Conservation (phyloP, 2,113 vertebrate species). For the Malurus melanocephalus region DNA sequence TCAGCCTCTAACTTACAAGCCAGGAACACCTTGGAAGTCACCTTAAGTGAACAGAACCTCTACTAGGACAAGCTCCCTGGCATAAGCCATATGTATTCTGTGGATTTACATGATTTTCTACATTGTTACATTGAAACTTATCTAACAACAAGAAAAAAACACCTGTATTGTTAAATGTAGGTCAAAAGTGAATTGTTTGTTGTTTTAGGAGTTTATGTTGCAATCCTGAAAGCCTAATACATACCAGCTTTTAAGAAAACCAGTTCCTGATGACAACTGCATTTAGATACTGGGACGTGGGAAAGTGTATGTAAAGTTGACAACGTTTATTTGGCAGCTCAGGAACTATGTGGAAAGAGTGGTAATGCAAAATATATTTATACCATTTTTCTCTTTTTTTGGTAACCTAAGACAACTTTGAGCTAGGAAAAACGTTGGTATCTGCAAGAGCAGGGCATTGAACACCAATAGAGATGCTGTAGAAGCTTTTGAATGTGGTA, state of each 20-base stretch:
- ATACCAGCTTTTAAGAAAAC: conserved; percentile 6
- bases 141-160: background rate
- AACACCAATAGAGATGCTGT: background rate
- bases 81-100: background rate
- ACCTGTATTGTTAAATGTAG: background rate
- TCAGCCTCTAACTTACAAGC: background rate
- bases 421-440: background rate
- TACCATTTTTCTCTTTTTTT: background rate
- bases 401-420: background rate
- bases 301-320: background rate
- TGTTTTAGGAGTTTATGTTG: background rate
- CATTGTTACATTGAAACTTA: conserved; percentile 5
- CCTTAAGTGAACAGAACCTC: background rate
- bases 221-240: background rate
- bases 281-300: background rate
- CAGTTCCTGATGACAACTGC: background rate
- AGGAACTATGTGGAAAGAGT: background rate
- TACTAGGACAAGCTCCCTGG: background rate
- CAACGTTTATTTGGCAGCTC: background rate
- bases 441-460: background rate
- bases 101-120: background rate
- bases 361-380: background rate
- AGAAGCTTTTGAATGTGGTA: background rate
- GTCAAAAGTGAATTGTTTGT: background rate
- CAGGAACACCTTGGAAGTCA: background rate